phyloP scores from a whole-genome alignment of 2,888 invertebrate genomes.

The Sussaba pulchella region DNA sequence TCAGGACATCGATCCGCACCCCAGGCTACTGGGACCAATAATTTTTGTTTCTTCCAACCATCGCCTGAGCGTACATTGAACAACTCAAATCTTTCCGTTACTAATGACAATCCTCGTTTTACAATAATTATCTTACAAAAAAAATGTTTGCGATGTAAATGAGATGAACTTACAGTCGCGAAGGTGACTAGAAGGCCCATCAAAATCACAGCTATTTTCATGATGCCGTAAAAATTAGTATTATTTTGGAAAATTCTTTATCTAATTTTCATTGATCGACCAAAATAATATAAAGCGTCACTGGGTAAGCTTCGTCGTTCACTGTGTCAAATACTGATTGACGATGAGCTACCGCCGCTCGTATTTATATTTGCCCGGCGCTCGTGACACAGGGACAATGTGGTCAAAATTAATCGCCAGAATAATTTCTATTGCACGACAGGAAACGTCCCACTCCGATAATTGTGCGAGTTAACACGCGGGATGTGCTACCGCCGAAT shows the following conservation, averaged over 20 bases:
- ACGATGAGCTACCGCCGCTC: slow-evolving; percentile 5
- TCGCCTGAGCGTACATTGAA: too few relatives aligned
- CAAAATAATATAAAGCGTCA: not conserved
- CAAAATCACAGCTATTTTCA: slow-evolving; percentile 45
- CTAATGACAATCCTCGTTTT: too few relatives aligned
- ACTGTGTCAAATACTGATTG: slow-evolving; percentile 30
- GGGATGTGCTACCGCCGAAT: too few relatives aligned
- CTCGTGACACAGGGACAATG: slow-evolving; percentile 21
- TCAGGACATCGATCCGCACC: too few relatives aligned
- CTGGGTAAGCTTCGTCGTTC: slow-evolving; percentile 6
- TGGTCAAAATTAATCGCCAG: not conserved
- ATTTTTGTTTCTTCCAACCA: too few relatives aligned
- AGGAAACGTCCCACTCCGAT: slow-evolving; percentile 52
- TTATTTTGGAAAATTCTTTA: too few relatives aligned
- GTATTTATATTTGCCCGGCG: slow-evolving; percentile 56
- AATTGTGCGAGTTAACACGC: slow-evolving; percentile 53
- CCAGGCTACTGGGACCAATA: too few relatives aligned
- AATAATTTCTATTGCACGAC: slow-evolving; percentile 46
- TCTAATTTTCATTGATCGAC: too few relatives aligned
- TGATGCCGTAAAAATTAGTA: not conserved
- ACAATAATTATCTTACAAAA: not conserved
- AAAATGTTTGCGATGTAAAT: not conserved
- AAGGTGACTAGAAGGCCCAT: slow-evolving; percentile 29
- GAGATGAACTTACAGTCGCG: slow-evolving; percentile 38
- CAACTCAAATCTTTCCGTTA: too few relatives aligned